Conservation (phyloP, 2,888 invertebrate genomes). For the Sympetrum striolatum region DNA sequence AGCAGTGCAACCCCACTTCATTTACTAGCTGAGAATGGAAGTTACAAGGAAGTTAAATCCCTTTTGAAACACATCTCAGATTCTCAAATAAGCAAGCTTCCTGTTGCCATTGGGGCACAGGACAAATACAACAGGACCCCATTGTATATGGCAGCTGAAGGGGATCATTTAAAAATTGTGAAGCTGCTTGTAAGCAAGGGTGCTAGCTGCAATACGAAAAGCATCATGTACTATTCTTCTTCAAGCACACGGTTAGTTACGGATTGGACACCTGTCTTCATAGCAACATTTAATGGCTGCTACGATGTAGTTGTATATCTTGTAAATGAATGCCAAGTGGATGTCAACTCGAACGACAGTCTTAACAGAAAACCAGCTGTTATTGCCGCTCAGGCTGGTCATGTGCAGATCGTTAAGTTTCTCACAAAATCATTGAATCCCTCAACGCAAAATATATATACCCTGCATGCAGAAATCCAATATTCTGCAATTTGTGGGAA, state of each 20-base stretch:
- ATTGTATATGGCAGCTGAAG: not conserved
- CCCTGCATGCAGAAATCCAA: not conserved
- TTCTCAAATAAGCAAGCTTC: not conserved
- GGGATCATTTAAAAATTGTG: not conserved
- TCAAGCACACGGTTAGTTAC: not conserved
- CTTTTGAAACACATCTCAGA: not conserved
- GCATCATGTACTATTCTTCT: not conserved
- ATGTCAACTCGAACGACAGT: not conserved
- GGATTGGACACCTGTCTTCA: not conserved
- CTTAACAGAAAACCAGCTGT: not conserved
- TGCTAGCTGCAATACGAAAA: not conserved
- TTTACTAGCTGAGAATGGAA: conserved; percentile 6
- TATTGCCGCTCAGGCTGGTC: not conserved
- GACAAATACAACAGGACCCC: not conserved
- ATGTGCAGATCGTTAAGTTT: not conserved
- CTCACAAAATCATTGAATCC: not conserved
- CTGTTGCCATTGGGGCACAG: not conserved
- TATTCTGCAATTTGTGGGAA: not conserved
- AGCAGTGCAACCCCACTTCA: not conserved
- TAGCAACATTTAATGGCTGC: not conserved
- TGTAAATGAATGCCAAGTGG: not conserved
- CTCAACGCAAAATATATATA: not conserved
- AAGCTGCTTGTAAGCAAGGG: not conserved
- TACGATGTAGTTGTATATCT: not conserved
- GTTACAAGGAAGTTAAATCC: not conserved